A percentile compares a stretch with the other conserved stretches of the same genome.
Conservation (phyloP, 2,888 invertebrate genomes). For the Anoncus sp. region DNA sequence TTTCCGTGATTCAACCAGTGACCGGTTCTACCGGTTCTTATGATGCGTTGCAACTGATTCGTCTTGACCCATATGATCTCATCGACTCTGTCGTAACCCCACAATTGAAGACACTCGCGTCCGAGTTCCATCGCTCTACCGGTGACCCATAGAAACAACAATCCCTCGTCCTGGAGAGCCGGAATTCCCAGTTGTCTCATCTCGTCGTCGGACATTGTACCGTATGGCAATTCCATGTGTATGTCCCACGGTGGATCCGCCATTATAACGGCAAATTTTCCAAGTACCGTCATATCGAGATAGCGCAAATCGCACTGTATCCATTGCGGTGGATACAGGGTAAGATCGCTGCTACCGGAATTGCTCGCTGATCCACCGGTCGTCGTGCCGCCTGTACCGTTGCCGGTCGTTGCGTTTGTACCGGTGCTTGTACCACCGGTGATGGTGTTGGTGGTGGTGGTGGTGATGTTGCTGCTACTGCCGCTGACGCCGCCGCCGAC, state of each 20-base stretch:
- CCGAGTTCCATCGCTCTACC: constrained; percentile 98
- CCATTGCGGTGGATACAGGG: constrained; percentile 97
- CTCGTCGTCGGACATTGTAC: constrained; percentile 99
- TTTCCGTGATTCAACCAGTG: constrained; percentile 99
- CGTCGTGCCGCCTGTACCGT: constrained; percentile 65
- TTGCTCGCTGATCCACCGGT: no score
- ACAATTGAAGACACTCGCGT: constrained; percentile 96
- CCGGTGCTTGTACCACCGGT: constrained; percentile 24
- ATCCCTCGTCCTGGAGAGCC: constrained; percentile 96
- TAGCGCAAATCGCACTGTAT: constrained; percentile 98
- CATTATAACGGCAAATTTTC: constrained; percentile 99
- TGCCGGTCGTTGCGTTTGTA: constrained; percentile 65
- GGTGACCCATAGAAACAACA: constrained; percentile 99
- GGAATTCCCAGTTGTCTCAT: constrained; percentile 98
- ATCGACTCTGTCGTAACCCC: constrained; percentile 99
- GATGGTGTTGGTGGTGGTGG: no score
- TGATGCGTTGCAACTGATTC: constrained; percentile 98
- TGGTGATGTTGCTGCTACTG: no score
- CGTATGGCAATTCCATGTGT: constrained; percentile 99
- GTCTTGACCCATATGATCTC: constrained; percentile 99
- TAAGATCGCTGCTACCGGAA: constrained; percentile 80
- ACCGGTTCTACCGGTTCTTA: constrained; percentile 97
- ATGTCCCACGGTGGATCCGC: constrained; percentile 99
- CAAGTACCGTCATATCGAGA: constrained; percentile 95
- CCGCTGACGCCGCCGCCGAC: constrained; percentile 4